These are phyloP conservation scores for Drosophila kohkoa DNA, from an alignment of 1,140 invertebrate species.

Conservation along the genomic window DNA sequence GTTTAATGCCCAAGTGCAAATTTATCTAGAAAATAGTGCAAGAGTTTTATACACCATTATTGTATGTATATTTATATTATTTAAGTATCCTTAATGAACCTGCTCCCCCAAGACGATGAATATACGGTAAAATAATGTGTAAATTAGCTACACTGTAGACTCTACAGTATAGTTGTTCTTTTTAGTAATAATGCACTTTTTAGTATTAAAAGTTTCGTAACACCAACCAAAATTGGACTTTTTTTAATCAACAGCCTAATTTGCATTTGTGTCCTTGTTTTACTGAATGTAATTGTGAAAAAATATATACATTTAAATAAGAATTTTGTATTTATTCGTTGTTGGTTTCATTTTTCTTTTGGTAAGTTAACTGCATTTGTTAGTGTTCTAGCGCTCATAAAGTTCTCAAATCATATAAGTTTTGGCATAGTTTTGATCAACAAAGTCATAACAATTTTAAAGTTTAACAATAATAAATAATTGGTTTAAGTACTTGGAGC, in stretches of 20 bases:
- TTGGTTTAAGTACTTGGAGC: slow-evolving; percentile 27
- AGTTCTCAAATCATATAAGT: slow-evolving; percentile 17
- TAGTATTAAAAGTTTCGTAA: slow-evolving; percentile 54
- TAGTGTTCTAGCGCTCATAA: slow-evolving; percentile 11
- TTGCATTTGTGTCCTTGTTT: slow-evolving; percentile 26
- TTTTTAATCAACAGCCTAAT: not conserved
- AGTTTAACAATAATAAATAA: slow-evolving; percentile 53
- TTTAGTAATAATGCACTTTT: slow-evolving; percentile 55
- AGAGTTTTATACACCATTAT: slow-evolving; percentile 58
- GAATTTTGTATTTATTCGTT: slow-evolving; percentile 39
- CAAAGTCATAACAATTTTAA: slow-evolving; percentile 45
- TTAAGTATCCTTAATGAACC: slow-evolving; percentile 41
- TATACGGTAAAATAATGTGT: slow-evolving; percentile 15
- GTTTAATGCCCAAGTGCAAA: slow-evolving; percentile 68
- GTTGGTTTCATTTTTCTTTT: slow-evolving; percentile 17
- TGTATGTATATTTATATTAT: slow-evolving; percentile 63
- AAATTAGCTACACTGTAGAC: not conserved
- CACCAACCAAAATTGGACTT: slow-evolving; percentile 19
- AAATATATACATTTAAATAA: slow-evolving; percentile 27
- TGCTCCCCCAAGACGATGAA: slow-evolving; percentile 17
- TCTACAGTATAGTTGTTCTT: slow-evolving; percentile 13
- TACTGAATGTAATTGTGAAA: slow-evolving; percentile 17
- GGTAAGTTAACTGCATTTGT: slow-evolving; percentile 27
- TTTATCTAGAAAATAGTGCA: slow-evolving; percentile 66
- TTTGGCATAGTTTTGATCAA: slow-evolving; percentile 46